A percentile compares a stretch with the other conserved stretches of the same genome.
phyloP scores from a whole-genome alignment of 1,140 invertebrate genomes.

The Leucophenga varia region DNA sequence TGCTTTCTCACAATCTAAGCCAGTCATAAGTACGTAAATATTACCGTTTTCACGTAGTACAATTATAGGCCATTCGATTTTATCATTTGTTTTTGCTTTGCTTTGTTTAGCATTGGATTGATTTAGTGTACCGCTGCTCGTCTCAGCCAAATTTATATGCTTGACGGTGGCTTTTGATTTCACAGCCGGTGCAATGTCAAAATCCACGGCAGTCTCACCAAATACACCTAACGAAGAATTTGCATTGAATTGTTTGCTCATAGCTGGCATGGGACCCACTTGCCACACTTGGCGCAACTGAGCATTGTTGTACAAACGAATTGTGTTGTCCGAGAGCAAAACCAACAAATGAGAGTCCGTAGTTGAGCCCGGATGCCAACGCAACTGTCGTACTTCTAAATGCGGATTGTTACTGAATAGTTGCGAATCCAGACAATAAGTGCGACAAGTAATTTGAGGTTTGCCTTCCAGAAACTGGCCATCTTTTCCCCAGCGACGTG shows the following conservation, averaged over 20 bases:
- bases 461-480: conserved; percentile 50
- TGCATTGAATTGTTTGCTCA: not conserved
- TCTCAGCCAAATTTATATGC: too few relatives aligned
- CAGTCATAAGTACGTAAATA: conserved; percentile 66
- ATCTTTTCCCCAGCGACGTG: conserved; percentile 53
- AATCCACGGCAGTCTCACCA: conserved; percentile 80
- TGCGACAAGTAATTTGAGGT: conserved; percentile 55
- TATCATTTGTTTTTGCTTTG: too few relatives aligned
- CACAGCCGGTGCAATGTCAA: conserved; percentile 73
- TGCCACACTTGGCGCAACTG: conserved; percentile 50
- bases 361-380: conserved; percentile 81
- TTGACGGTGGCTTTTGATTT: conserved; percentile 13
- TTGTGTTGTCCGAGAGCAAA: conserved; percentile 78
- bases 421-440: conserved; percentile 64
- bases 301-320: conserved; percentile 64
- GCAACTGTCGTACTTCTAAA: conserved; percentile 66
- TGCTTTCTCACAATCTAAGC: conserved; percentile 59
- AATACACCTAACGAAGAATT: conserved; percentile 59
- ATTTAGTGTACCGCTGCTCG: too few relatives aligned
- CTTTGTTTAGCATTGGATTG: too few relatives aligned
- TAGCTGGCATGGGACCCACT: conserved; percentile 35
- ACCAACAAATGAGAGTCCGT: conserved; percentile 75
- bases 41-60: conserved; percentile 83
- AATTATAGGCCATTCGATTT: conserved; percentile 72
- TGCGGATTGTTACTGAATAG: conserved; percentile 62